Evolutionary conservation across 2,797 vertebrate genomes (phyloP).

Genomic region (Peromyscus aztecus): DNA sequence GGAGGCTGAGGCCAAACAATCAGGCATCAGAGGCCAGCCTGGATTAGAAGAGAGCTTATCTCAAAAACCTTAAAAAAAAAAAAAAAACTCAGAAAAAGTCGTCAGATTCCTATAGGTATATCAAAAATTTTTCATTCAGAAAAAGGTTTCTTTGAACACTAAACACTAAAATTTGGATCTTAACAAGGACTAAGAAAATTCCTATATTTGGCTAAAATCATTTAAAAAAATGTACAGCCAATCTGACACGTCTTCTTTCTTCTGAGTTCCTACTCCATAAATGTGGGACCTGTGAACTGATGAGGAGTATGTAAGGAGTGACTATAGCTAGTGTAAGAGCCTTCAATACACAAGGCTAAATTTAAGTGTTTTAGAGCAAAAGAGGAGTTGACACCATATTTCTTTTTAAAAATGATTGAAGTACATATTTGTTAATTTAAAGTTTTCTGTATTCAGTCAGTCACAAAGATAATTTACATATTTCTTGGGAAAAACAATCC

Average conservation of each 20-base stretch:
- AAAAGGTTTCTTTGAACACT: slow-evolving; percentile 58
- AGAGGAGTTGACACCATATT: slow-evolving; percentile 17
- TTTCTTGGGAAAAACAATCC: slow-evolving; percentile 1
- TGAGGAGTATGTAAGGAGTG: background rate
- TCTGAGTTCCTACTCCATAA: slow-evolving; percentile 72
- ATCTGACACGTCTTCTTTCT: slow-evolving; percentile 67
- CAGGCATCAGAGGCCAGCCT: background rate
- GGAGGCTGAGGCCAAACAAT: no score
- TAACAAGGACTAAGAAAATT: slow-evolving; percentile 68
- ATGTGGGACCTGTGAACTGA: background rate
- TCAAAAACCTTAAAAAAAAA: background rate
- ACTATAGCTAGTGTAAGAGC: slow-evolving; percentile 27
- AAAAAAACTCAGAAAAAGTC: slow-evolving; percentile 26
- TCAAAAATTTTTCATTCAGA: slow-evolving; percentile 20
- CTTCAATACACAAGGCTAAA: slow-evolving; percentile 30
- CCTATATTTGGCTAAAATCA: slow-evolving; percentile 70
- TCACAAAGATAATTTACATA: background rate
- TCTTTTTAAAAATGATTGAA: slow-evolving; percentile 39
- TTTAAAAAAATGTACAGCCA: slow-evolving; percentile 43
- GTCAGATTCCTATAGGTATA: background rate
- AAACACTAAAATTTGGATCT: slow-evolving; percentile 57
- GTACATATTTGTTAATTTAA: background rate
- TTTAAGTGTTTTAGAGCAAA: slow-evolving; percentile 17
- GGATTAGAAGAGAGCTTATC: background rate
- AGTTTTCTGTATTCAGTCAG: background rate